Base-by-base conservation (phyloP, 2,113 vertebrate species). In the Alethe diademata region DNA sequence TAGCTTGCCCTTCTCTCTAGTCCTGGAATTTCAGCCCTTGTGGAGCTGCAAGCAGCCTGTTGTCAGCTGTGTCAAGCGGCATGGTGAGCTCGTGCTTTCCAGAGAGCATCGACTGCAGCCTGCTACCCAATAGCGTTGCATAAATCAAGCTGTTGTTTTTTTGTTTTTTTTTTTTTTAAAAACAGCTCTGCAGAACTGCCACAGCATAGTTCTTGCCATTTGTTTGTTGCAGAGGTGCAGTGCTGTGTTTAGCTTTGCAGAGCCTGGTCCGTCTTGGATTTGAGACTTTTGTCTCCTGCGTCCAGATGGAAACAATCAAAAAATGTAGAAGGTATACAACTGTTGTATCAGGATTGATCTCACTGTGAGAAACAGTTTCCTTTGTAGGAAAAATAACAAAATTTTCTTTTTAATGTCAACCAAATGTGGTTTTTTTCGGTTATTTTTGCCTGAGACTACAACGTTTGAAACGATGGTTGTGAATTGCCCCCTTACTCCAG, bases 31-130 rank as follows among this genome's bases (percentile, higher is more conserved):
- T n/a, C 18, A 58, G 6, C 19, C 12, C 51, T 69, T 1, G 0
- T 1, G 2, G 42, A 40, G 48, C 62, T 62, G 61, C 17, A 43
- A 45, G 45, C 56, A 61, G 50, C 51, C 42, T 82, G n/a, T 69
- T 0, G 0, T 26, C 60, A 70, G 65, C 38, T 1, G 0, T n/a
- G 43, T 43, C 20, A 35, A 47, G 48, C 0, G 0, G 48, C 31
- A 12, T 0, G 0, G 28, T 36, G 54, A 75, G 33, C 51, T 90
- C 0, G 0, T 81, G 69, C 60, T 92, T 93, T 80, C 72, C 43
- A 57, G 69, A 51, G 78, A 62, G 38, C 47, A 31, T 14, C 0
- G 1, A 8, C 57, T 31, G 28, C 43, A 58, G 16, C 26, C 61
- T 47, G 17, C 35, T 40, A 2, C 47, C 43, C 28, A 4, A 8